phyloP scores from a whole-genome alignment of 2,888 invertebrate species.

The Lasioglossum figueresi region DNA sequence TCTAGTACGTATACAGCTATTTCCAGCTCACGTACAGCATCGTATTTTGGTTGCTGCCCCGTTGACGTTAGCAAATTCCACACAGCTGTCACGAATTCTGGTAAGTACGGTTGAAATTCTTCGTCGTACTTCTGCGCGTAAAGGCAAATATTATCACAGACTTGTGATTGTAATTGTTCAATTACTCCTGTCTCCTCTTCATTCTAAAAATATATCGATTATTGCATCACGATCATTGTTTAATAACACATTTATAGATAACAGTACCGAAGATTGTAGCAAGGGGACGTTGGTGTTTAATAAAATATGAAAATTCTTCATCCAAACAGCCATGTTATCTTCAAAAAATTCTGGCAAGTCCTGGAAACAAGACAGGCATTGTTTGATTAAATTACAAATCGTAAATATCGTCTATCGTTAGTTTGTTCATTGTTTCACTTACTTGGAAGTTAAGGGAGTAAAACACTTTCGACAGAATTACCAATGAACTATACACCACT shows the following conservation, averaged over 20 bases:
- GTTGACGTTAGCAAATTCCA: constrained; percentile 96
- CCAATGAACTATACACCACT: constrained; percentile 94
- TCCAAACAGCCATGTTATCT: constrained; percentile 98
- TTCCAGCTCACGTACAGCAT: constrained; percentile 87
- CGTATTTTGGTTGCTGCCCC: constrained; percentile 94
- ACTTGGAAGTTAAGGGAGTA: constrained; percentile 97
- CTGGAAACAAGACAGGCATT: constrained; percentile 77
- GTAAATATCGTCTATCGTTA: neutral
- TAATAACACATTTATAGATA: constrained; percentile 43
- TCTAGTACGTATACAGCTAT: neutral
- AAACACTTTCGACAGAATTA: constrained; percentile 96
- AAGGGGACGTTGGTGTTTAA: constrained; percentile 91
- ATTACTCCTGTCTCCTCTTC: constrained; percentile 94
- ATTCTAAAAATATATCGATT: constrained; percentile 85
- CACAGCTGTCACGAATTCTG: constrained; percentile 96
- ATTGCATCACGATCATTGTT: constrained; percentile 33
- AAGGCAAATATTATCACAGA: constrained; percentile 97
- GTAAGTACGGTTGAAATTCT: constrained; percentile 95
- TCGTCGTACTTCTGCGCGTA: constrained; percentile 99
- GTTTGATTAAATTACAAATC: neutral
- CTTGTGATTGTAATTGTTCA: constrained; percentile 96
- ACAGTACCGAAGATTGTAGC: constrained; percentile 86
- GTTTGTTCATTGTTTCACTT: constrained; percentile 59
- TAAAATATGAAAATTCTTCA: constrained; percentile 94
- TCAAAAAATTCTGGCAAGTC: constrained; percentile 99